Conservation (phyloP, 1,140 invertebrate genomes). For the Hyles vespertilio region DNA sequence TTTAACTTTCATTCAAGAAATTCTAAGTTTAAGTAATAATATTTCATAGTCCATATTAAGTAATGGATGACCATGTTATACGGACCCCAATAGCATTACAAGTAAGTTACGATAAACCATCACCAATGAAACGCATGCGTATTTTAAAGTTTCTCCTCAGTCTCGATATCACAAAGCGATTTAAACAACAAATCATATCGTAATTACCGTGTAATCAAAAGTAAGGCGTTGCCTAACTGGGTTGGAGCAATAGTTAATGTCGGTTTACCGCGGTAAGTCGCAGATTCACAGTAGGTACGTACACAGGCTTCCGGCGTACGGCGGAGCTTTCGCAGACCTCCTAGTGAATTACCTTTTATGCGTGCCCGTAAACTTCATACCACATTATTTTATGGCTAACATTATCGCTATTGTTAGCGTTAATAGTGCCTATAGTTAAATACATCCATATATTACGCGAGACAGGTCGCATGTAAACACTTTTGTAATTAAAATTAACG, state of each 20-base stretch:
- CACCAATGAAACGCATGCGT: too few relatives aligned
- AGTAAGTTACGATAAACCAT: too few relatives aligned
- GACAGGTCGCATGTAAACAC: too few relatives aligned
- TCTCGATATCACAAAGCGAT: too few relatives aligned
- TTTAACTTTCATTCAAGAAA: too few relatives aligned
- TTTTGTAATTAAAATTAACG: too few relatives aligned
- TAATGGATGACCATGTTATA: too few relatives aligned
- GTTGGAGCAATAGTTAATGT: slow-evolving; percentile 23
- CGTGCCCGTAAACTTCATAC: slow-evolving; percentile 21
- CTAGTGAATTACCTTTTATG: slow-evolving; percentile 24
- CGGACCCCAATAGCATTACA: too few relatives aligned
- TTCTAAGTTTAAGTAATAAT: too few relatives aligned
- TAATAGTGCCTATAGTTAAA: not conserved
- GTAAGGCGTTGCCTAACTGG: slow-evolving; percentile 22
- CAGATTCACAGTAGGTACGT: slow-evolving; percentile 25
- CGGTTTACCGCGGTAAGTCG: slow-evolving; percentile 21
- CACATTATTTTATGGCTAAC: slow-evolving; percentile 17
- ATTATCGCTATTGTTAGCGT: slow-evolving; percentile 5
- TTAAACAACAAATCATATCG: slow-evolving; percentile 14
- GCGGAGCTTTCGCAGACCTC: slow-evolving; percentile 24
- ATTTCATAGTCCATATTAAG: too few relatives aligned
- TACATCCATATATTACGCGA: too few relatives aligned
- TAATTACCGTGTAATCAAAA: slow-evolving; percentile 34
- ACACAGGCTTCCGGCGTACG: slow-evolving; percentile 27
- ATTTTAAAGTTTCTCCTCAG: too few relatives aligned